These are phyloP conservation scores for Xiphophorus hellerii DNA, from an alignment of 2,113 vertebrate species.

Conservation along the genomic window DNA sequence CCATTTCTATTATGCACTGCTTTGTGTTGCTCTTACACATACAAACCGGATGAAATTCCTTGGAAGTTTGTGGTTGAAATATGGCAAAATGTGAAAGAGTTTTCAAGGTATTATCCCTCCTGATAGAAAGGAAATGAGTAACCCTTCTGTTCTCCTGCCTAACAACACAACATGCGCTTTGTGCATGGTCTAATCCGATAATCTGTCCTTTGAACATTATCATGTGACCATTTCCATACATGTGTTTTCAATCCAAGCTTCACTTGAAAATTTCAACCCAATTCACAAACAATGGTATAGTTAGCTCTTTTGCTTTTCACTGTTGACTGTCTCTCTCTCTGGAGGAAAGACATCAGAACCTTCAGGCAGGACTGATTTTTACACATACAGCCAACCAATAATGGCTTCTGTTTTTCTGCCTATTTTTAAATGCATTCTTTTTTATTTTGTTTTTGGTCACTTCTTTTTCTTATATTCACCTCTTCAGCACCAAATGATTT, in stretches of 20 bases:
- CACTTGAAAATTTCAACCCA: slow-evolving; percentile 25
- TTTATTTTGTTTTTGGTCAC: slow-evolving; percentile 32
- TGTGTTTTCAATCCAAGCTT: slow-evolving; percentile 5
- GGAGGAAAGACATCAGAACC: slow-evolving; percentile 44
- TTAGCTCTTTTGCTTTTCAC: slow-evolving; percentile 22
- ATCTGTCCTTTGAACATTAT: slow-evolving; percentile 2
- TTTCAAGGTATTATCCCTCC: slow-evolving; percentile 44
- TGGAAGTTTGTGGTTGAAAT: background rate
- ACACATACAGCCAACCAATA: slow-evolving; percentile 43
- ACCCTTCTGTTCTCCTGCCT: background rate
- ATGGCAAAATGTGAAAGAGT: background rate
- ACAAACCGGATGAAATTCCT: background rate
- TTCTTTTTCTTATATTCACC: slow-evolving; percentile 40
- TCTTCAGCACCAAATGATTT: slow-evolving; percentile 36
- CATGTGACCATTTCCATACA: slow-evolving; percentile 6
- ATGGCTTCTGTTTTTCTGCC: slow-evolving; percentile 31
- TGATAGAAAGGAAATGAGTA: slow-evolving; percentile 22
- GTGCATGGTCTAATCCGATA: slow-evolving; percentile 29
- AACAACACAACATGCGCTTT: slow-evolving; percentile 23
- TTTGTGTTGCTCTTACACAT: background rate
- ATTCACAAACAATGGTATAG: slow-evolving; percentile 57
- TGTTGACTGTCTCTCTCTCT: slow-evolving; percentile 32
- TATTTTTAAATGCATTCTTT: slow-evolving; percentile 1
- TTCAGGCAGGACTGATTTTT: slow-evolving; percentile 66
- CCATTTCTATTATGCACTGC: background rate